Percentiles rank a stretch among this genome's conserved stretches.
Evolutionary conservation across 2,797 vertebrate genomes (phyloP).

Genomic region (Clarias laeviceps): DNA sequence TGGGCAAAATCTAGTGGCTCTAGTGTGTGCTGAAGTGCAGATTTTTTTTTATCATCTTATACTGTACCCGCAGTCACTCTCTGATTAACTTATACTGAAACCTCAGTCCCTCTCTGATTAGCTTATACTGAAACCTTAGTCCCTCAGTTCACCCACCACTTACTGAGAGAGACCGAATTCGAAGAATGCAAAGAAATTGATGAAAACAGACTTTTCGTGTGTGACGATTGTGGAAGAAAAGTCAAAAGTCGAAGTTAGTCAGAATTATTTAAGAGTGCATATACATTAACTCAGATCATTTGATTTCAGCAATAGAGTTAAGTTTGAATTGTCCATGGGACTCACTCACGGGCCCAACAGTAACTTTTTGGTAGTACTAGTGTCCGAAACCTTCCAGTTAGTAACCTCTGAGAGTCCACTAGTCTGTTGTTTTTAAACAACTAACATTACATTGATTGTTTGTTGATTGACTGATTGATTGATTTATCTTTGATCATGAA

Average conservation of each 20-base stretch:
- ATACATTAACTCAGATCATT: neutral
- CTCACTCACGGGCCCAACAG: neutral
- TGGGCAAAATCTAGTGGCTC: neutral
- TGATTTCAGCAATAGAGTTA: neutral
- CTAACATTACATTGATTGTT: neutral
- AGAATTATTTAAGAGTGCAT: neutral
- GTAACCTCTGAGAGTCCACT: neutral
- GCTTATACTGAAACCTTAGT: neutral
- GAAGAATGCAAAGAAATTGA: neutral
- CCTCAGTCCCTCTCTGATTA: neutral
- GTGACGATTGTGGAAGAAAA: conserved; percentile 63
- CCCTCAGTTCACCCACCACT: neutral
- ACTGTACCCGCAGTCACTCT: neutral
- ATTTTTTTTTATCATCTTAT: neutral
- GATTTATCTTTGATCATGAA: neutral
- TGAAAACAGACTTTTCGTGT: neutral
- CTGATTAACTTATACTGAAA: neutral
- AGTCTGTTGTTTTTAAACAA: neutral
- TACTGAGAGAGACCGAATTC: neutral
- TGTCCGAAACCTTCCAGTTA: neutral
- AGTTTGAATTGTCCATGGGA: neutral
- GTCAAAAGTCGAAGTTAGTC: neutral
- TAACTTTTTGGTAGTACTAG: neutral
- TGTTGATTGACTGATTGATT: neutral
- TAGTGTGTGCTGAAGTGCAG: conserved; percentile 12